phyloP scores from a whole-genome alignment of 2,113 vertebrate species.

The Nettapus auritus region DNA sequence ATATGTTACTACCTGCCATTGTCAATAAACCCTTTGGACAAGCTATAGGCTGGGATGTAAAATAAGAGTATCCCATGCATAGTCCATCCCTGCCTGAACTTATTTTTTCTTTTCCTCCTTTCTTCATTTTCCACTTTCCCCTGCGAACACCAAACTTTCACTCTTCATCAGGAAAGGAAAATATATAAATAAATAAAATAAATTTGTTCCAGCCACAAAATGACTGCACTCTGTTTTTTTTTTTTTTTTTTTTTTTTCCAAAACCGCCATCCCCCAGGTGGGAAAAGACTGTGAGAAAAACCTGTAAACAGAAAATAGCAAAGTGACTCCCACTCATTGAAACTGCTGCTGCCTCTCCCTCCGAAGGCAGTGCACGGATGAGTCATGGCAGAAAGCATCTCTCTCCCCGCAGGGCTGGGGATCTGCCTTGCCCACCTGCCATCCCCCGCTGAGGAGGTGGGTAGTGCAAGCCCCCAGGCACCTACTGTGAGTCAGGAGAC shows the following conservation, averaged over 20 bases:
- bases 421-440: conserved; percentile 48
- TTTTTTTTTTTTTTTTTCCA: neutral
- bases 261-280: neutral
- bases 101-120: neutral
- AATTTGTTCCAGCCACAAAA: neutral
- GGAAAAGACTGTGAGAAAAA: neutral
- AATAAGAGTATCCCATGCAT: neutral
- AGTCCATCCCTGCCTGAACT: neutral
- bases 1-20: neutral
- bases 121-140: neutral
- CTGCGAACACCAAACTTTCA: neutral
- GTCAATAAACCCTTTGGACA: neutral
- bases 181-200: too few relatives aligned
- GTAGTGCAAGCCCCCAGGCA: neutral
- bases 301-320: conserved; percentile 56
- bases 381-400: conserved; percentile 39
- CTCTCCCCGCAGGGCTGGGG: neutral
- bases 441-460: neutral
- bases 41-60: neutral
- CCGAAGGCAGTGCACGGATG: neutral
- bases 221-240: neutral
- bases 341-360: conserved; percentile 39
- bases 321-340: conserved; percentile 17
- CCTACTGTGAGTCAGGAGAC: conserved; percentile 28
- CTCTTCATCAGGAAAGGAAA: accelerated